Evolutionary conservation across 2,888 invertebrate species (phyloP), one percentile per base, ranked within the genome.

Genomic region (Dynastes hyllus): DNA sequence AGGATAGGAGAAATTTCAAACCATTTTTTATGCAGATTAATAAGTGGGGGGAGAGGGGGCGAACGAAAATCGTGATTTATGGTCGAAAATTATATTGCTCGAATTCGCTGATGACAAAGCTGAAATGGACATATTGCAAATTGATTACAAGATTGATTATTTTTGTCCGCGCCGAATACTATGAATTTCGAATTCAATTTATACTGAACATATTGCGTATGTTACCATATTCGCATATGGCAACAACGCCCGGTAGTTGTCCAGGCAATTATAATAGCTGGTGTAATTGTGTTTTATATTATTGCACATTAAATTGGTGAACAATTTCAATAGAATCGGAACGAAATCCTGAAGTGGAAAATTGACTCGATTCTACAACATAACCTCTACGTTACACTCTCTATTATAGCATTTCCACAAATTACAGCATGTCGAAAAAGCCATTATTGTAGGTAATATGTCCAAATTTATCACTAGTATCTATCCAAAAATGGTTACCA

Each of bases 61-160:
- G 50, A 32, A 69, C 69, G 69, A 50, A 27, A 51, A 69, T 29
- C 69, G 69, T 69, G 69, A 69, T 69, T 69, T 69, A 69, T 69
- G 29, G 51, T 29, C 29, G 22, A 69, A 51, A 69, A 69, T 69
- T 69, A 69, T 69, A 69, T 69, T 69, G 69, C 51, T 69, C 27
- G 69, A 50, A 51, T 53, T 69, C 29, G 69, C 29, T 29, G 69
- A 69, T 69, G 50, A 51, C 69, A 51, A 53, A 51, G 69, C 51
- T 51, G 69, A 69, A 69, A 69, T 69, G 69, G 51, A 69, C 69
- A 27, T 69, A 69, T 69, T 32, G 69, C 69, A 69, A 69, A 69
- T 69, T 69, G 69, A 69, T 69, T 69, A 53, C 69, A 69, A 69
- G 69, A 69, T 69, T 69, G 69, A 69, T 69, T 50, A 69, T 69